These are phyloP conservation scores for Rhimphoctona megacephalus DNA, from an alignment of 2,888 invertebrate species.

Conservation along the genomic window DNA sequence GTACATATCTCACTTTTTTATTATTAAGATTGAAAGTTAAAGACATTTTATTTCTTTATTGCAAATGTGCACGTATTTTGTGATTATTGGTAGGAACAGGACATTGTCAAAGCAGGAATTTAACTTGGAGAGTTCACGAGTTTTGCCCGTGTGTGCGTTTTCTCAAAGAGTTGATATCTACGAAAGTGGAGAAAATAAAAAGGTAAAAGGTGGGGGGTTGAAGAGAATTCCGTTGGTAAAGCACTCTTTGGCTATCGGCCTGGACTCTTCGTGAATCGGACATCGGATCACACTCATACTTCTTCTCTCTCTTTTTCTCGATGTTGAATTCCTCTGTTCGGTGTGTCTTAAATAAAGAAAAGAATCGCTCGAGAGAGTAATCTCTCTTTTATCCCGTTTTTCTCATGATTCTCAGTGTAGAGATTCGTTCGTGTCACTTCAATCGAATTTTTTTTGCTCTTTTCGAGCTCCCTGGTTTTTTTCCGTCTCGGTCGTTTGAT, in stretches of 20 bases:
- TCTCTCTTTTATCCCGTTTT: constrained; percentile 60
- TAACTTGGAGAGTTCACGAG: constrained; percentile 25
- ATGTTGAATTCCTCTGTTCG: constrained; percentile 38
- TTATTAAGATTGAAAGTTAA: background rate
- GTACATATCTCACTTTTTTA: background rate
- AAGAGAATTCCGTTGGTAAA: constrained; percentile 42
- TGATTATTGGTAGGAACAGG: background rate
- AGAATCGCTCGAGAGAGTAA: constrained; percentile 58
- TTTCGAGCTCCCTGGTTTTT: background rate
- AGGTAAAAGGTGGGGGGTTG: constrained; percentile 1
- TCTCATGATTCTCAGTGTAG: constrained; percentile 39
- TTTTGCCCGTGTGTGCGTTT: constrained; percentile 32
- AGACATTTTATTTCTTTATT: background rate
- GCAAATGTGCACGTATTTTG: background rate
- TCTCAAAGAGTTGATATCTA: constrained; percentile 26
- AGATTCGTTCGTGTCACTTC: constrained; percentile 52
- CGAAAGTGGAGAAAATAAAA: constrained; percentile 33
- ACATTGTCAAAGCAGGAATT: constrained; percentile 45
- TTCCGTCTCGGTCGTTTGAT: background rate
- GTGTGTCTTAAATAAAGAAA: constrained; percentile 59
- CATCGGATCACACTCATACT: constrained; percentile 50
- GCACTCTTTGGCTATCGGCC: constrained; percentile 31
- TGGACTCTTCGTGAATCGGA: constrained; percentile 36
- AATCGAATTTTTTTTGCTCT: constrained; percentile 37
- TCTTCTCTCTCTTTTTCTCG: constrained; percentile 28